Evolutionary conservation across 2,113 vertebrate species (phyloP), one percentile per base, ranked within the genome.

Genomic region (Ochotona princeps): DNA sequence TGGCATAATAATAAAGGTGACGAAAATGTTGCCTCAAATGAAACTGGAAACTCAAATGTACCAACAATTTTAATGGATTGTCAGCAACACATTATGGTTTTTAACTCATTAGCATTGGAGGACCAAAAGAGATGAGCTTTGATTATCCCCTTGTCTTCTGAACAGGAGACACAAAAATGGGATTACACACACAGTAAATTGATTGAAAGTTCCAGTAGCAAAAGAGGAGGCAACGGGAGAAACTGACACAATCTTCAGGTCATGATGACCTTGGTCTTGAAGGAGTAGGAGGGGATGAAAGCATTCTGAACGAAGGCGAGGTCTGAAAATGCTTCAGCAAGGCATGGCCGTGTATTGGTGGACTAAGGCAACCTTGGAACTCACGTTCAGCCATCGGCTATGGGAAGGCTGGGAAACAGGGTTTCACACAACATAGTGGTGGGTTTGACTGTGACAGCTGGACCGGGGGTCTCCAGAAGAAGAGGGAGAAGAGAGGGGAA

Each of bases 81-180:
- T 47, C 80, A 66, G 1, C 26, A 35, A 44, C 60, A 75, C 69
- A 26, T 73, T 57, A 66, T 73, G 73, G 51, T 79, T 38, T 32
- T 63, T 69, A 26, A 25, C 61, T 63, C 75, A 44, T 47, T n/a
- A 75, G 79, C 91, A 35, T 21, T 88, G 23, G 79, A 91, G 70
- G 23, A 61, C 67, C 28, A 84, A 78, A 87, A 75, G 49, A 83
- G 61, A 81, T 75, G 13, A 85, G 25, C 51, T 63, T 25, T 20
- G 28, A 35, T 63, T 8, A 38, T 54, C 8, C 38, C 78, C 47
- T 21, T 79, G 49, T 25, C 9, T 75, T 82, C 28, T 2, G 17
- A 75, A 49, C 30, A 79, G 23, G 23, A 83, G 47, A 83, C 17
- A 49, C 17, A 47, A 75, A 66, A 13, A n/a, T n/a, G 17, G 60